Evolutionary conservation across 1,140 invertebrate species (phyloP).

Genomic region (Drosophila paulistorum): DNA sequence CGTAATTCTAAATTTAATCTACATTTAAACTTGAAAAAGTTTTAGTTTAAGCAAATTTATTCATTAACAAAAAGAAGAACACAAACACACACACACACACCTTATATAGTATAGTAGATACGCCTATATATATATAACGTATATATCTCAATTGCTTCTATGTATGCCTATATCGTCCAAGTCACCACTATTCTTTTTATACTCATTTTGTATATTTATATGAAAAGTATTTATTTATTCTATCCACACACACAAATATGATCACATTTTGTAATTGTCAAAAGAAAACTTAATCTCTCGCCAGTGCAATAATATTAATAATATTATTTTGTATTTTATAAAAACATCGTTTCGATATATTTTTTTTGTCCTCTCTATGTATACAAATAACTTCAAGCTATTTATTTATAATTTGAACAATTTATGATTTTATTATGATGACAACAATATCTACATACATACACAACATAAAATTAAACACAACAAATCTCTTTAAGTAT

Average conservation of each 20-base stretch:
- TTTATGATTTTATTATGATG: constrained; percentile 42
- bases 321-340: constrained; percentile 29
- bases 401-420: constrained; percentile 58
- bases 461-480: constrained; percentile 19
- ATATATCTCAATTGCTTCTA: constrained; percentile 15
- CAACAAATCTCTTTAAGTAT: constrained; percentile 75
- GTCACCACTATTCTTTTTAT: constrained; percentile 6
- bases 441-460: constrained; percentile 48
- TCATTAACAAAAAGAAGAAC: not conserved
- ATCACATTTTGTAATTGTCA: constrained; percentile 46
- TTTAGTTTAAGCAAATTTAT: constrained; percentile 39
- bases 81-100: not conserved
- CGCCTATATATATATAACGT: constrained; percentile 17
- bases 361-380: constrained; percentile 26
- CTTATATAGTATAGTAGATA: constrained; percentile 9
- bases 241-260: constrained; percentile 11
- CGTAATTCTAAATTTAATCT: constrained; percentile 16
- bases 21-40: constrained; percentile 61
- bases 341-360: constrained; percentile 23
- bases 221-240: constrained; percentile 67
- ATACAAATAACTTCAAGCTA: constrained; percentile 58
- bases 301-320: constrained; percentile 68
- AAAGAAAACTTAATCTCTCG: constrained; percentile 35
- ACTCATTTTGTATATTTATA: constrained; percentile 25
- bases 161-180: constrained; percentile 12